A percentile compares a stretch with the other conserved stretches of the same genome.
Evolutionary conservation across 2,888 invertebrate species (phyloP).

Genomic region (Lymantria dispar): DNA sequence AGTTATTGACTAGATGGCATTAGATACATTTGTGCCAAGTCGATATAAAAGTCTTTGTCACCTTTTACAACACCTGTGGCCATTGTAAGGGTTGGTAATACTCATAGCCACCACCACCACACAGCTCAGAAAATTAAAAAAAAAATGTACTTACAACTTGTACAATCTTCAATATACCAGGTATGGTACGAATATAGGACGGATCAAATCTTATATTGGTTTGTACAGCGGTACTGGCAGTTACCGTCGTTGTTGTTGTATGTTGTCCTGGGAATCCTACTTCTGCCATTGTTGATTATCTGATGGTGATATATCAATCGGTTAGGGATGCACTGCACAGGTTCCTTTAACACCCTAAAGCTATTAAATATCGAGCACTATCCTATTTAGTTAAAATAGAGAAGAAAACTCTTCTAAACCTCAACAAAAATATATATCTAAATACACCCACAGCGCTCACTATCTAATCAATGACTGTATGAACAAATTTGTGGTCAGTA

Average conservation of each 20-base stretch:
- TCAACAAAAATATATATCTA: neutral
- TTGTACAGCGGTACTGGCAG: constrained; percentile 86
- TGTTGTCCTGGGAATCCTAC: constrained; percentile 89
- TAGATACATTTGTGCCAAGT: no score
- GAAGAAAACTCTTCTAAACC: neutral
- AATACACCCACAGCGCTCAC: neutral
- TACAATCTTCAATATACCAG: constrained; percentile 89
- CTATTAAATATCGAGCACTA: no score
- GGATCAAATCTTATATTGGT: constrained; percentile 89
- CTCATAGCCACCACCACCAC: no score
- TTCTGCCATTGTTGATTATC: constrained; percentile 74
- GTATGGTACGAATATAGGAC: constrained; percentile 85
- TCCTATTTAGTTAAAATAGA: no score
- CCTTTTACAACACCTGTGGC: no score
- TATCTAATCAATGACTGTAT: constrained; percentile 1
- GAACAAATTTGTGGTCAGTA: neutral
- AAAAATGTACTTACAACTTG: constrained; percentile 85
- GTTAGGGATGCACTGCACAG: neutral
- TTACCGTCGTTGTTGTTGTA: constrained; percentile 87
- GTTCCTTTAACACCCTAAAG: neutral
- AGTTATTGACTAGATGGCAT: no score
- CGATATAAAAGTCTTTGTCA: no score
- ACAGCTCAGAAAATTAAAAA: no score
- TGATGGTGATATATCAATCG: constrained; percentile 8
- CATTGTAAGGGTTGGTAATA: no score